Evolutionary conservation across 2,888 invertebrate species (phyloP), one percentile per base, ranked within the genome.

Genomic region (Ennomos fuscantarius): DNA sequence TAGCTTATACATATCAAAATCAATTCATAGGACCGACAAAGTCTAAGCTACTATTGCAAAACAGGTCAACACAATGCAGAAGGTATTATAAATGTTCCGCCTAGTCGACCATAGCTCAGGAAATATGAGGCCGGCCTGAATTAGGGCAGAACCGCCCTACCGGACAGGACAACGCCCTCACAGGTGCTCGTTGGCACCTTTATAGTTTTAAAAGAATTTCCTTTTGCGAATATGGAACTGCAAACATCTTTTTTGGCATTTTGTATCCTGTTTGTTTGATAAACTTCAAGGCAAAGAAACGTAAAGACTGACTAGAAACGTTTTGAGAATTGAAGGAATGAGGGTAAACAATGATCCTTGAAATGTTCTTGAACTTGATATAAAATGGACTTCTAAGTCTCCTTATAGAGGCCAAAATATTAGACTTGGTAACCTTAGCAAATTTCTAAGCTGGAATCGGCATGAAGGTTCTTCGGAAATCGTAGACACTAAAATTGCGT

Each of bases 401-500:
- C 9, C 9, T 51, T 54, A 56, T 61, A 54, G 54, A 46, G 52
- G 49, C 34, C 36, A 35, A 13, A 45, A 33, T 50, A 43, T 54
- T 47, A 39, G 43, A 40, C 8, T 31, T 36, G 32, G 35, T 49
- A 59, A 35, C 54, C 59, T 59, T 56, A 50, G 39, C 9, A 11
- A 37, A 33, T 42, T 59, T 51, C 55, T 62, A 51, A 50, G 37
- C 11, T 39, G 12, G 12, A 8, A 8, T 13, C 6, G 24, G 24
- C 24, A 6, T 24, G 24, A 9, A 44, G 36, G 8, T 40, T 9
- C 55, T 56, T 55, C 40, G 35, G 59, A 62, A 62, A 57, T 52
- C 56, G 46, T 60, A 60, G 36, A 59, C 50, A 54, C 49, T 36
- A 53, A 55, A 55, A 62, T 63, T 58, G 57, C 55, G 47, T 62